Evolutionary conservation across 2,113 vertebrate genomes (phyloP), one percentile per base, ranked within the genome.

Genomic region (Rhea americana): DNA sequence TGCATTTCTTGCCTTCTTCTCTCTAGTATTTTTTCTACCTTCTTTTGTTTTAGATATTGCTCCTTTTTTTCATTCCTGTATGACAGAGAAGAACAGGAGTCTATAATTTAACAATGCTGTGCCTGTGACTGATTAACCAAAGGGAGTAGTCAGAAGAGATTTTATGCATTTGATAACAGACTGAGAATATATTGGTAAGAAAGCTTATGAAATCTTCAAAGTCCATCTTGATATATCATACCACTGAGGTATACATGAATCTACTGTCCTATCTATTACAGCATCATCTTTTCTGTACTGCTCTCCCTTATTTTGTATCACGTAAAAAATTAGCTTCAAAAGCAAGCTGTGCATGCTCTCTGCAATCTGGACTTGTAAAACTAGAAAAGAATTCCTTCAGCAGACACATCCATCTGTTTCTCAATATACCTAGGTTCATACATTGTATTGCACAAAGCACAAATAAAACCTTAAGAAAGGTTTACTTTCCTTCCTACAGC

Each of bases 31-130:
- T 97, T 91, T 56, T 97, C 65, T 71, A 88, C 95, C 72, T 96
- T 96, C 74, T 98, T 99, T 95, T 98, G 97, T 58, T 97, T 97
- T 12, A 99, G 91, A 32, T 97, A 94, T 37, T 97, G 93, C 80
- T 98, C 97, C 92, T 99, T 99, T 91, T 96, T 98, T 82, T 98
- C 97, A 93, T 96, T 98, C 99, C 99, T 99, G 83, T 8, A 12
- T 30, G 48, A 51, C 51, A 79, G 3, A 48, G 25, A 93, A 85
- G 63, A 96, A 66, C 28, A 59, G n/a, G 22, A 47, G 14, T 76
- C 51, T 48, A 81, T 37, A 3, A 18, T 24, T 26, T 73, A 89
- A 82, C 22, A 43, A 88, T 32, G 35, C 22, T 80, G n/a, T 41
- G 82, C 24, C 63, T 87, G 39, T 50, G 37, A 66, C 14, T 39